Conservation (phyloP, 2,888 invertebrate species). For the Xylophagus ater region DNA sequence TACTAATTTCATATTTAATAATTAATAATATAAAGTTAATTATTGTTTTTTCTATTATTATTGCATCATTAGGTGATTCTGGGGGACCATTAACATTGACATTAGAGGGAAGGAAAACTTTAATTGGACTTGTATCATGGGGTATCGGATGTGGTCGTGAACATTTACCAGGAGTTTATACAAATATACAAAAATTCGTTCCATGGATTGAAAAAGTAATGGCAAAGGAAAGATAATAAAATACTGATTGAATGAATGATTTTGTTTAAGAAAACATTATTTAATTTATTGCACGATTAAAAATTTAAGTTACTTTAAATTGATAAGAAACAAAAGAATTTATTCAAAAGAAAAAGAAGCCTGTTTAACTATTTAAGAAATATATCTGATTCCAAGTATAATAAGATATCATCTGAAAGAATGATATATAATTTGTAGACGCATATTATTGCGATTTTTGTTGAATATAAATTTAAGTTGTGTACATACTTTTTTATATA, state of each 20-base stretch:
- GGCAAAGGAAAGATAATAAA: slow-evolving; percentile 33
- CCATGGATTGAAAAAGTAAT: slow-evolving; percentile 84
- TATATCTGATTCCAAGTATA: too few species aligned
- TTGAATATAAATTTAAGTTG: slow-evolving; percentile 6
- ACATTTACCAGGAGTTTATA: slow-evolving; percentile 82
- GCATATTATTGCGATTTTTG: slow-evolving; percentile 18
- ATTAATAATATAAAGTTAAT: too few species aligned
- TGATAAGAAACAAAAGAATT: too few species aligned
- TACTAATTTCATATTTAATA: too few species aligned
- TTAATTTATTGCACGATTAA: slow-evolving; percentile 10
- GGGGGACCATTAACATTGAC: slow-evolving; percentile 83
- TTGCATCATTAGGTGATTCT: slow-evolving; percentile 55
- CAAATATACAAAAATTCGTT: slow-evolving; percentile 84
- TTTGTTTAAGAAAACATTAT: slow-evolving; percentile 1
- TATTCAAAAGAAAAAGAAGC: neutral
- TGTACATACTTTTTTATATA: slow-evolving; percentile 8
- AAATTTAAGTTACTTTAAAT: too few species aligned
- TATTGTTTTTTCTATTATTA: too few species aligned
- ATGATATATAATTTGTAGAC: slow-evolving; percentile 16
- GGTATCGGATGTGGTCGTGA: slow-evolving; percentile 85
- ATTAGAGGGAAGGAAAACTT: slow-evolving; percentile 72
- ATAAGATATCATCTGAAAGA: too few species aligned
- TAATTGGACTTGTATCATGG: slow-evolving; percentile 82
- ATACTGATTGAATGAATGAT: neutral
- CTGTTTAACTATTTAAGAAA: neutral